These are phyloP conservation scores for Suncus etruscus DNA, from an alignment of 2,113 vertebrate genomes.

Conservation along the genomic window DNA sequence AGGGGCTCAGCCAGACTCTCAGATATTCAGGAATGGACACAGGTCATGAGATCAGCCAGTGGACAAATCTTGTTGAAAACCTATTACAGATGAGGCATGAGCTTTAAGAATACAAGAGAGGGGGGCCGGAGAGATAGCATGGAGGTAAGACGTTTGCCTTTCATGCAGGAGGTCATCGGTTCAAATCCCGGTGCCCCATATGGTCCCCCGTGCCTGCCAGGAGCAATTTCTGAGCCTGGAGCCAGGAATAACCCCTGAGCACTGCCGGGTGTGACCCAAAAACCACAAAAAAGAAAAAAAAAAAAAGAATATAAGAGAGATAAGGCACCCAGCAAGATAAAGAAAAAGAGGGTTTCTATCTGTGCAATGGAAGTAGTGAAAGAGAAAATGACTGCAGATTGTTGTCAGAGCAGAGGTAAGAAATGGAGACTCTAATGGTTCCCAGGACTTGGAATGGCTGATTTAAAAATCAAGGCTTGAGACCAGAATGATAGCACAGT, in stretches of 20 bases:
- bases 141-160: no score
- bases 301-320: neutral
- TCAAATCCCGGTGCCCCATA: no score
- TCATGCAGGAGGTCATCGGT: no score
- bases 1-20: neutral
- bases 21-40: neutral
- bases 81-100: neutral
- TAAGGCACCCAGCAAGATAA: neutral
- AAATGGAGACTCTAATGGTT: neutral
- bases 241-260: no score
- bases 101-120: no score
- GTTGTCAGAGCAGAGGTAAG: neutral
- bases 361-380: neutral
- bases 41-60: neutral
- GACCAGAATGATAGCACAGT: no score
- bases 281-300: no score
- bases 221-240: no score
- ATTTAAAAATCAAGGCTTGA: neutral
- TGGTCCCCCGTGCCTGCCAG: no score
- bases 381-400: neutral
- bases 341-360: conserved; percentile 23
- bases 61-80: conserved; percentile 35
- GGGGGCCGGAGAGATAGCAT: no score
- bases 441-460: neutral
- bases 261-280: no score